Conservation (phyloP, 2,113 vertebrate genomes). For the Chionomys nivalis region DNA sequence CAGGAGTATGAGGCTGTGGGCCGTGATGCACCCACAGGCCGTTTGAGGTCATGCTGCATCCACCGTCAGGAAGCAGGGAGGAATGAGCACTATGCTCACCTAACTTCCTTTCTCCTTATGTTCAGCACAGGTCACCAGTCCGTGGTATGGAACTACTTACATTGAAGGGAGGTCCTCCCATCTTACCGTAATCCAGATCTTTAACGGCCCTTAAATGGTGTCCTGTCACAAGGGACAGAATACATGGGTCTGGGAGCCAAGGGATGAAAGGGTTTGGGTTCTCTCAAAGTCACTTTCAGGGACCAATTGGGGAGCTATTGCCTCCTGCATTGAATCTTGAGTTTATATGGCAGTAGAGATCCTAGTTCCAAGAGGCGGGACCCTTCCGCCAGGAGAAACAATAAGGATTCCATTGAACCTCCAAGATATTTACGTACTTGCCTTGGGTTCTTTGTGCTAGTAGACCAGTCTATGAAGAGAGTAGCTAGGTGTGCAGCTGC, state of each 20-base stretch:
- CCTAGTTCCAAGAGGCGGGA: background rate
- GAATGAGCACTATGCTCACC: too few relatives aligned
- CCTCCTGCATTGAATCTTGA: constrained; percentile 14
- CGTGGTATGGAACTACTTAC: background rate
- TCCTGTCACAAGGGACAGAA: background rate
- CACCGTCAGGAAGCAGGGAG: background rate
- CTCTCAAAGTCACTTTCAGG: background rate
- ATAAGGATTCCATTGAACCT: constrained; percentile 2
- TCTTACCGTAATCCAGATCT: background rate
- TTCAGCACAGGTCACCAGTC: background rate
- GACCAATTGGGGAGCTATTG: background rate
- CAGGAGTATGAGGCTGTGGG: background rate
- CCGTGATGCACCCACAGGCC: too few relatives aligned
- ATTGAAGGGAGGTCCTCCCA: background rate
- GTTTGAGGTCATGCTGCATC: background rate
- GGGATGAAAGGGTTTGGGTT: background rate
- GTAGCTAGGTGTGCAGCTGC: background rate
- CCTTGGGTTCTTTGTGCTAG: background rate
- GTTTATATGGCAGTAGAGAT: background rate
- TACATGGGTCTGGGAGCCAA: background rate
- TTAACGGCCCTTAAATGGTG: background rate
- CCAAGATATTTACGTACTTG: background rate
- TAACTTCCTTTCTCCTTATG: background rate
- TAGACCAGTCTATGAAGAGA: background rate
- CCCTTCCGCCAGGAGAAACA: background rate